Evolutionary conservation across 2,888 invertebrate genomes (phyloP).

Genomic region (Nycteola revayana): DNA sequence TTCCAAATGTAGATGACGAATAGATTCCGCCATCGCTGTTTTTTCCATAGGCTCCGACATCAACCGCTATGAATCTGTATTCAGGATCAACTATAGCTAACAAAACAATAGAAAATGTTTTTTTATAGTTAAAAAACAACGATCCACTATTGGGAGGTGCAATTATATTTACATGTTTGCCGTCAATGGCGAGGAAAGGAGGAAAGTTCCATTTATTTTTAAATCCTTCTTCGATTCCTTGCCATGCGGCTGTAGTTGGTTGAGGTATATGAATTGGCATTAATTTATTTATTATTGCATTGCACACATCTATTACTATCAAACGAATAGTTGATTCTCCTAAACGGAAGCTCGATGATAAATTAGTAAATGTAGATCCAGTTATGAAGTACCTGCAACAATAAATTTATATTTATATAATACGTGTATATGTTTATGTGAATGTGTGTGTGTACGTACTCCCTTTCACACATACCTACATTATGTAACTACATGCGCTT

Average conservation of each 20-base stretch:
- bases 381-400: conserved; percentile 28
- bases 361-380: conserved; percentile 25
- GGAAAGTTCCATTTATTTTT: conserved; percentile 19
- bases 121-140: conserved; percentile 14
- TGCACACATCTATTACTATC: conserved; percentile 26
- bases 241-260: conserved; percentile 15
- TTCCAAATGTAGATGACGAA: conserved; percentile 15
- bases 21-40: conserved; percentile 38
- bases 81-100: conserved; percentile 14
- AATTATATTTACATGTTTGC: conserved; percentile 19
- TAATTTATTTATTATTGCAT: conserved; percentile 28
- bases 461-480: conserved; percentile 16
- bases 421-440: conserved; percentile 15
- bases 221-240: conserved; percentile 15
- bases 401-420: conserved; percentile 17
- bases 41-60: conserved; percentile 38
- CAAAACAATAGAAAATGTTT: conserved; percentile 12
- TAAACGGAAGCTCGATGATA: conserved; percentile 25
- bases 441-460: conserved; percentile 11
- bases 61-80: conserved; percentile 24
- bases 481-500: conserved; percentile 14
- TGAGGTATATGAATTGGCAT: conserved; percentile 23
- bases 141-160: conserved; percentile 13
- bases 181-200: conserved; percentile 18
- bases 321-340: conserved; percentile 25